Percentiles rank a stretch among this genome's conserved stretches.
phyloP scores from a whole-genome alignment of 2,797 vertebrate genomes.

The Perodicticus potto region DNA sequence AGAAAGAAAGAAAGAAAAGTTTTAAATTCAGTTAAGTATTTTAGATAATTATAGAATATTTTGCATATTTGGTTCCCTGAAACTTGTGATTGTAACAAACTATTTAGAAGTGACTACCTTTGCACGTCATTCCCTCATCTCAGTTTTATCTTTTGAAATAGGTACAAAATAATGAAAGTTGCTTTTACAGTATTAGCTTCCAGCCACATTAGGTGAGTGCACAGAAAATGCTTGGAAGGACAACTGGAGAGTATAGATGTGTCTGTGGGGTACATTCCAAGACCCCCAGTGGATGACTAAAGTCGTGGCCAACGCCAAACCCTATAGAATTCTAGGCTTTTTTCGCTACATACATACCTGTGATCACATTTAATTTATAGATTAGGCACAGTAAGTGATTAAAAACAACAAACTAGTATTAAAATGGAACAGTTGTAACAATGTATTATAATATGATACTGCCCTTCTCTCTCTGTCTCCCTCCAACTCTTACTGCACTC shows the following conservation, averaged over 20 bases:
- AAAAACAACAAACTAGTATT: background rate
- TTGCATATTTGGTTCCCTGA: background rate
- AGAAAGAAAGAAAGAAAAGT: background rate
- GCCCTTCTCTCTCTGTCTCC: background rate
- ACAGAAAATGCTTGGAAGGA: background rate
- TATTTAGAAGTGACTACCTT: background rate
- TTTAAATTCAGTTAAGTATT: constrained; percentile 48
- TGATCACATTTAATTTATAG: background rate
- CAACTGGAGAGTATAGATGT: too few relatives aligned
- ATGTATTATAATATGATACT: background rate
- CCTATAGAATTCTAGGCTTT: background rate
- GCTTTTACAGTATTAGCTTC: background rate
- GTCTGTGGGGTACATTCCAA: background rate
- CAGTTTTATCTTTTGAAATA: background rate
- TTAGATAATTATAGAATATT: background rate
- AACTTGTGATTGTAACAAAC: constrained; percentile 10
- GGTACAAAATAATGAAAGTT: background rate
- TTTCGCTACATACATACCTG: background rate
- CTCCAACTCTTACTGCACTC: background rate
- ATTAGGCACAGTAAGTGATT: background rate
- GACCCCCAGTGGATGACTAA: background rate
- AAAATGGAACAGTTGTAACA: background rate
- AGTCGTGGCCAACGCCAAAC: background rate
- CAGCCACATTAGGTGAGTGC: background rate
- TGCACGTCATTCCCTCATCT: background rate